Conservation (phyloP, 2,797 vertebrate genomes). For the Anabacerthia variegaticeps region DNA sequence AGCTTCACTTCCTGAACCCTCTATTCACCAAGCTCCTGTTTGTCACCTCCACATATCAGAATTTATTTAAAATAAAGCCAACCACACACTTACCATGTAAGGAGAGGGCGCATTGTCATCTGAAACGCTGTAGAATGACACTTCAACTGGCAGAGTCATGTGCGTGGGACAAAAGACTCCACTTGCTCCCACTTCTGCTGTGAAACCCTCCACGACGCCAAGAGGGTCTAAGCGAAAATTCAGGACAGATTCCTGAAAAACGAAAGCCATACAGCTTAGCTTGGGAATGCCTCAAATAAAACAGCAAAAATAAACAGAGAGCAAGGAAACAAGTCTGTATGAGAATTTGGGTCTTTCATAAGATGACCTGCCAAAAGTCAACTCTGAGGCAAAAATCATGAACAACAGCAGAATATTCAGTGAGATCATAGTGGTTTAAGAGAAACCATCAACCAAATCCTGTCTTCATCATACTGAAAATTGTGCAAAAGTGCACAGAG, state of each 20-base stretch:
- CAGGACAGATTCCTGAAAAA: constrained; percentile 91
- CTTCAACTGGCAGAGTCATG: constrained; percentile 94
- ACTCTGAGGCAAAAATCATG: not conserved
- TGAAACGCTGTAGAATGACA: constrained; percentile 98
- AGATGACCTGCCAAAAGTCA: not conserved
- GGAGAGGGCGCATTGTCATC: constrained; percentile 98
- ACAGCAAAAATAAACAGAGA: not conserved
- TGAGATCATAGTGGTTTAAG: not conserved
- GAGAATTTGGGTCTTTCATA: not conserved
- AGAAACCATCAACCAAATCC: not conserved
- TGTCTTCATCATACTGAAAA: not conserved
- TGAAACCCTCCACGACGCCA: constrained; percentile 91
- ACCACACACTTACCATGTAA: constrained; percentile 88
- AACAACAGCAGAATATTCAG: not conserved
- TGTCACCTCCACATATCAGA: not conserved
- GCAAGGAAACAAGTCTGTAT: not conserved
- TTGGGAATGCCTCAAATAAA: not conserved
- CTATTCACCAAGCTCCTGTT: not conserved
- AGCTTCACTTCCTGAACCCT: not conserved
- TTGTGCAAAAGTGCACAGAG: not conserved
- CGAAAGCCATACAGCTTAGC: not conserved
- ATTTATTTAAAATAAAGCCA: not conserved
- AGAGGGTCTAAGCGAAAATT: constrained; percentile 96
- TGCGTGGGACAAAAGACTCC: constrained; percentile 97
- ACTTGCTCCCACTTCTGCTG: constrained; percentile 95